These are phyloP conservation scores for Sapajus apella DNA, from an alignment of 2,113 vertebrate genomes.

Conservation along the genomic window DNA sequence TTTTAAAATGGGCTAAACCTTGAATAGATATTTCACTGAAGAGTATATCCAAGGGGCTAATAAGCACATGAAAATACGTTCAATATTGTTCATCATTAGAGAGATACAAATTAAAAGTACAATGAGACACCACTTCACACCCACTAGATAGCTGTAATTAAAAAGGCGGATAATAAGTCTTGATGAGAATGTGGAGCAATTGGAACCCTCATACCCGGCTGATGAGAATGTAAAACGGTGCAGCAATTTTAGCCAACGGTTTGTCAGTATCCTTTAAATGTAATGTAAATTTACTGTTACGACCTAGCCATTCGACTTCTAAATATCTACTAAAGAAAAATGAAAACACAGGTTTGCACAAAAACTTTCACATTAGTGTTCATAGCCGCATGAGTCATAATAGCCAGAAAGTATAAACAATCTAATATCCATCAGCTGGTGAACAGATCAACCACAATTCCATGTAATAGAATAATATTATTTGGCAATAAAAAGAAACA, in stretches of 20 bases:
- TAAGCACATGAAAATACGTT: background rate
- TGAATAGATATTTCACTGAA: slow-evolving; percentile 6
- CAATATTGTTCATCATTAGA: background rate
- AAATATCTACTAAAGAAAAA: background rate
- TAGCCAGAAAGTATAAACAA: background rate
- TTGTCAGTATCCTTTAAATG: background rate
- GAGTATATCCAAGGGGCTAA: background rate
- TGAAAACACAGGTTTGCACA: background rate
- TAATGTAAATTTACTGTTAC: background rate
- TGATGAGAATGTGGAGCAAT: background rate
- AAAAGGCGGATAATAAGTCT: slow-evolving; percentile 52
- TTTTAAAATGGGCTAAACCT: background rate
- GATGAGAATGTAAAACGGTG: background rate
- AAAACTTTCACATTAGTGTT: background rate
- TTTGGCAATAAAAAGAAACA: background rate
- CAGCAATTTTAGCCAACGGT: background rate
- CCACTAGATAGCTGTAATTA: slow-evolving; percentile 6
- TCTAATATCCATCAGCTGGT: background rate
- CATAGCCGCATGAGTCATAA: background rate
- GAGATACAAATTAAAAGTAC: slow-evolving; percentile 11
- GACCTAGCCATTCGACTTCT: background rate
- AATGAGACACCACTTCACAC: background rate
- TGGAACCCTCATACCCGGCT: background rate
- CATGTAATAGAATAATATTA: background rate
- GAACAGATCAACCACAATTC: background rate